Evolutionary conservation across 1,140 invertebrate species (phyloP), one percentile per base, ranked within the genome.

Genomic region (Laupala kohalensis): DNA sequence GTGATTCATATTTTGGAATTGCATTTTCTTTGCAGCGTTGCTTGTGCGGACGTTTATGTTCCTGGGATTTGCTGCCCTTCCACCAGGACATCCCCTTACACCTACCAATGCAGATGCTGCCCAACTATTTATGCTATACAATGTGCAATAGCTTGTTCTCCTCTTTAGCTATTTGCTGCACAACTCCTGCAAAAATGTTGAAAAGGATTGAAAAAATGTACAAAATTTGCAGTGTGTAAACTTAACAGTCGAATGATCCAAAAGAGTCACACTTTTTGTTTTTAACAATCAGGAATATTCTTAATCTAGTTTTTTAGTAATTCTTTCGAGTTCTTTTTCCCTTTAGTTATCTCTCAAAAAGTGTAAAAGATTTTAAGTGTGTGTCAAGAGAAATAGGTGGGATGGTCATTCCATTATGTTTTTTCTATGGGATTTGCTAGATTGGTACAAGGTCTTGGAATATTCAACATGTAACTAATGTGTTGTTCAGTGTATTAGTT

Each of bases 41-140:
- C 84, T 97, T 71, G 89, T 98, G 70, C 89, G 94, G 77, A 95
- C 94, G 69, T 98, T 98, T 87, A 96, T 96, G 90, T 97, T 96
- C 83, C 88, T 98, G 83, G 95, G 95, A 66, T 98, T 98, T 83
- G 86, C 88, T 74, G 86, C 92, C 65, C 83, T 97, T 74, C 86
- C 92, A 63, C 94, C 95, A 67, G 91, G 88, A 76, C 91, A 94
- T 70, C 84, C 86, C n/a, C 81, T 93, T 75, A 84, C 90, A 76
- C 87, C 89, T 77, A 85, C 83, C 77, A 77, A 78, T 27, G 77
- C 80, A 6, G 81, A 86, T 74, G 83, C 83, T 13, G 86, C 86
- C 75, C 90, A 91, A 79, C 83, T 92, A 76, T 92, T 90, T 81
- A 88, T 94, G 88, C 85, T 90, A 75, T 93, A 92, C 82, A 86